These are phyloP conservation scores for Cossypha caffra DNA, from an alignment of 2,797 vertebrate species.

Conservation along the genomic window DNA sequence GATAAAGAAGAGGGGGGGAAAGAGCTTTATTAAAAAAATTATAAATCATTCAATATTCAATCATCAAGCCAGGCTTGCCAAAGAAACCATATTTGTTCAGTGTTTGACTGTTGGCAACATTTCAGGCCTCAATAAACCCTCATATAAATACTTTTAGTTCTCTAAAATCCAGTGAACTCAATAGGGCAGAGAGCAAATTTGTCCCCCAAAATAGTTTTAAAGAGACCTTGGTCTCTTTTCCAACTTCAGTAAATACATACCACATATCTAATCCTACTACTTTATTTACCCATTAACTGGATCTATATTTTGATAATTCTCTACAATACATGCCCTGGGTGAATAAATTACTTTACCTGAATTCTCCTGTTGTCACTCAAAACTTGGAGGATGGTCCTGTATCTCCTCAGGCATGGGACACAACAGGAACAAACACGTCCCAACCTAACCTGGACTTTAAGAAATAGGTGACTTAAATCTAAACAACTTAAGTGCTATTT, in stretches of 20 bases:
- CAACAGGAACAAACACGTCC: rapidly evolving
- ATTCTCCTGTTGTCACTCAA: not conserved
- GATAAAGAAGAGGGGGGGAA: rapidly evolving
- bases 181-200: rapidly evolving
- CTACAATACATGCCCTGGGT: rapidly evolving
- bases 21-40: not conserved
- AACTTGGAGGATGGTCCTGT: rapidly evolving
- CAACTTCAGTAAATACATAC: rapidly evolving
- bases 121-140: not conserved
- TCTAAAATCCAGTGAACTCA: not conserved
- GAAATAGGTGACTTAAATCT: not conserved
- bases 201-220: rapidly evolving
- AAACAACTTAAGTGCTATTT: not conserved
- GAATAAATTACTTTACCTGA: not conserved
- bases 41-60: not conserved
- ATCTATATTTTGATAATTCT: not conserved
- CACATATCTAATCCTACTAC: not conserved
- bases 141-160: not conserved
- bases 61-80: not conserved
- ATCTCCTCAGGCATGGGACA: not conserved
- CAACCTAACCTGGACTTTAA: rapidly evolving
- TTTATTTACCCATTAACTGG: not conserved
- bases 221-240: not conserved
- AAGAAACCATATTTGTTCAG: not conserved
- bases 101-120: not conserved